Conservation (phyloP, 2,797 vertebrate species). For the Centropyge bicolor region DNA sequence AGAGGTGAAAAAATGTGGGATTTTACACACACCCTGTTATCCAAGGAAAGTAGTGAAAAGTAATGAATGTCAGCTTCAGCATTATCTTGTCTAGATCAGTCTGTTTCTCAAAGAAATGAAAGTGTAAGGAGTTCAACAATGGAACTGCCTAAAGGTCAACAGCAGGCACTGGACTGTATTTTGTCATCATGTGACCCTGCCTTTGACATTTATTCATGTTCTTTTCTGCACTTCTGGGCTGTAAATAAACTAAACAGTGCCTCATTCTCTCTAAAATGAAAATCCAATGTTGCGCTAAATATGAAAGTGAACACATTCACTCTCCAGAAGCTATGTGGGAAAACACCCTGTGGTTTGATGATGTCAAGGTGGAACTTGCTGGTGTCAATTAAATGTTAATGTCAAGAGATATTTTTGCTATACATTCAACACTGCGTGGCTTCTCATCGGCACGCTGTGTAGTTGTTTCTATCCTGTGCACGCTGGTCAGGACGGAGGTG, state of each 20-base stretch:
- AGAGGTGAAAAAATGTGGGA: not conserved
- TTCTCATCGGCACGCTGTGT: not conserved
- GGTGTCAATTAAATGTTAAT: constrained; percentile 20
- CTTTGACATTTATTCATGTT: not conserved
- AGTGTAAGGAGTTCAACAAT: constrained; percentile 14
- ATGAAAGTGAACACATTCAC: constrained; percentile 27
- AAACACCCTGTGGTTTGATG: constrained; percentile 58
- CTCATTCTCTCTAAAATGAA: constrained; percentile 12
- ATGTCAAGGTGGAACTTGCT: constrained; percentile 37
- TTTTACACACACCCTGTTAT: not conserved
- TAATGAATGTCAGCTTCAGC: not conserved
- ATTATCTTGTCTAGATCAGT: not conserved
- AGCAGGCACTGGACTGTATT: not conserved
- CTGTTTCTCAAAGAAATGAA: constrained; percentile 18
- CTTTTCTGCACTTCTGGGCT: not conserved
- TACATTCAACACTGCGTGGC: not conserved
- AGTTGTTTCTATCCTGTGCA: not conserved
- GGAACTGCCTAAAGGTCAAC: constrained; percentile 20
- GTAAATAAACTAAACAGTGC: not conserved
- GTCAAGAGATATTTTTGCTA: constrained; percentile 4
- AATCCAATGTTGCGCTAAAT: constrained; percentile 42
- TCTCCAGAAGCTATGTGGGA: constrained; percentile 39
- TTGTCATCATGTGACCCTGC: not conserved
- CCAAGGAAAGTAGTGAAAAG: not conserved
- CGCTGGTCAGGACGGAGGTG: not conserved